Base-by-base conservation (phyloP, 2,888 invertebrate genomes). In the Tetramorium bicarinatum region DNA sequence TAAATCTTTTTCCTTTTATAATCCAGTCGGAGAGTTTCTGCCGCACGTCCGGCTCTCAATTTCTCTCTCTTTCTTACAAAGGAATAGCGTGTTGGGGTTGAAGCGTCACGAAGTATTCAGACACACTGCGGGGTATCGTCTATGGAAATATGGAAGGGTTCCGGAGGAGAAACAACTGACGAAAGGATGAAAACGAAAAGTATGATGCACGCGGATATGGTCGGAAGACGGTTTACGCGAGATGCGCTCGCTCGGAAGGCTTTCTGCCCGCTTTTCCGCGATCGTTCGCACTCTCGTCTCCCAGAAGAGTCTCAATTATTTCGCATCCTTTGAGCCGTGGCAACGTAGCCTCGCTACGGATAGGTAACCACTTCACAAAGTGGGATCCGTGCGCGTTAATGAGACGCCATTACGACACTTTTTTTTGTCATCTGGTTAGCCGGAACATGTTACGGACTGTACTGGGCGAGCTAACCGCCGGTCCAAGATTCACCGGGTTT, bases 281-380 rank as follows among this genome's bases (percentile, higher is more conserved):
- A 66, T 76, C 52, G 41, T 59, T 59, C 67, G 34, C 77, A 29
- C 64, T 77, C 59, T 75, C 61, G 38, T 77, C 44, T 72, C 80
- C 71, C 85, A 86, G 86, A 84, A 75, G 82, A 75, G 88, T 89
- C 91, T 91, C 92, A 92, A 92, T 93, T 93, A 93, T 92, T 92
- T 92, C 91, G 84, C 84, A 90, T 90, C 91, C 92, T 92, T 91
- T 90, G 86, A 89, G 83, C 47, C 64, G 75, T 86, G 87, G 84
- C 81, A 61, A 59, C 29, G 44, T 34, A n/a, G 25, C 38, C 29
- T n/a, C 67, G 80, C 74, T 29, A 82, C 62, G 29, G 4, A 4
- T 18, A 64, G 72, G 79, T 25, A 44, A 66, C 80, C 83, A 74
- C 87, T 85, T 83, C 61, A 87, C 85, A 87, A 87, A 88, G 90